phyloP scores from a whole-genome alignment of 2,113 vertebrate species.

The Silurus asotus region DNA sequence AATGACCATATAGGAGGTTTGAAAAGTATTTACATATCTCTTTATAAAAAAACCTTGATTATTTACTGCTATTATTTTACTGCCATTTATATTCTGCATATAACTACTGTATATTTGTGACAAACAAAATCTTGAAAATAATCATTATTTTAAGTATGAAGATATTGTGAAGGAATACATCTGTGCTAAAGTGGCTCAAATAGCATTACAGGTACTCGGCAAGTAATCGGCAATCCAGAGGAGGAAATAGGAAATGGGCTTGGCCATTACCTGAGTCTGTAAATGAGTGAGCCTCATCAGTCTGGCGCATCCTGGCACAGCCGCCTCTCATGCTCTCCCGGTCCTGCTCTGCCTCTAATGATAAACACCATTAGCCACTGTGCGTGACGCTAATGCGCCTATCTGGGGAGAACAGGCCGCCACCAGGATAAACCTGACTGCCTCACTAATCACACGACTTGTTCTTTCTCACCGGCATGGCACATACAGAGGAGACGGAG shows the following conservation, averaged over 20 bases:
- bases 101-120: no score
- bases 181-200: conserved; percentile 46
- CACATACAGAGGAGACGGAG: conserved; percentile 22
- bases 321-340: conserved; percentile 35
- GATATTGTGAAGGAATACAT: conserved; percentile 35
- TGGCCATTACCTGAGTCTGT: conserved; percentile 53
- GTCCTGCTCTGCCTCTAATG: conserved; percentile 57
- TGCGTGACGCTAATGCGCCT: conserved; percentile 54
- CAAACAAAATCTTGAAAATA: no score
- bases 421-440: conserved; percentile 57
- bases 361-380: conserved; percentile 63
- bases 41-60: neutral
- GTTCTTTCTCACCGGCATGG: conserved; percentile 35
- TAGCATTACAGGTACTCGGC: conserved; percentile 62
- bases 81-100: no score
- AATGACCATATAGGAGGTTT: neutral
- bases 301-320: conserved; percentile 41
- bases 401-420: conserved; percentile 58
- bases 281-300: conserved; percentile 58
- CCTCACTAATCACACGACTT: conserved; percentile 57
- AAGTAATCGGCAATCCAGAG: conserved; percentile 57
- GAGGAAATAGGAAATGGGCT: conserved; percentile 46
- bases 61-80: no score
- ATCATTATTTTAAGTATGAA: no score
- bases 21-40: neutral